phyloP scores from a whole-genome alignment of 2,113 vertebrate genomes.

The Percina caprodes region DNA sequence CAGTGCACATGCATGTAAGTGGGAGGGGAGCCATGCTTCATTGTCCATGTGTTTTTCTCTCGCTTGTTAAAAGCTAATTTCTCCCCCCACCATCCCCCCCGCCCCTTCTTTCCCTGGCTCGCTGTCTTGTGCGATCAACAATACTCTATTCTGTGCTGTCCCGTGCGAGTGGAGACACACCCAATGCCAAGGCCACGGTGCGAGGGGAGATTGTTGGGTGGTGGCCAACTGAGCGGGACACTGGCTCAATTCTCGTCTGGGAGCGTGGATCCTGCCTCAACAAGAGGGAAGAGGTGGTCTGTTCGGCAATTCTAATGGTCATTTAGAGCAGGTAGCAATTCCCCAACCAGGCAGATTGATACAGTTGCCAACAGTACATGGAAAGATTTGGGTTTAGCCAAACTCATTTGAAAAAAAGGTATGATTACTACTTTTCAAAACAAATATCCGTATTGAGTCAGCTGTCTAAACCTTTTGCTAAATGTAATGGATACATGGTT shows the following conservation, averaged over 20 bases:
- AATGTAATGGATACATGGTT: not conserved
- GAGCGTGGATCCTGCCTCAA: slow-evolving; percentile 38
- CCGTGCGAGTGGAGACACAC: slow-evolving; percentile 77
- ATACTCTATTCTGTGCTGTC: slow-evolving; percentile 83
- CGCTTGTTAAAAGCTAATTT: slow-evolving; percentile 62
- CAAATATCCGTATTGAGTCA: not conserved
- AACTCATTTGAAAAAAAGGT: not conserved
- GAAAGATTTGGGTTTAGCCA: not conserved
- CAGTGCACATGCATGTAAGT: slow-evolving; percentile 11
- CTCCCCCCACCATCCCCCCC: slow-evolving; percentile 23
- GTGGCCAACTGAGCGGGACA: slow-evolving; percentile 73
- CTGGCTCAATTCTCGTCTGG: slow-evolving; percentile 78
- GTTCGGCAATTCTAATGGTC: slow-evolving; percentile 11
- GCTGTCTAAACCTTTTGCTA: not conserved
- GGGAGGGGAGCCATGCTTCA: slow-evolving; percentile 35
- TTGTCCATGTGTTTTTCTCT: slow-evolving; percentile 48
- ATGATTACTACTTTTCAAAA: not conserved
- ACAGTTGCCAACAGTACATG: not conserved
- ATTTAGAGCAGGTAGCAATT: not conserved
- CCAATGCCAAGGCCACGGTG: slow-evolving; percentile 78
- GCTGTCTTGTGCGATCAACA: slow-evolving; percentile 78
- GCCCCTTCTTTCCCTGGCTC: slow-evolving; percentile 54
- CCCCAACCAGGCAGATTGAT: not conserved
- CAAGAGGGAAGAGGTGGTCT: slow-evolving; percentile 50
- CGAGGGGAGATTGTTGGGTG: slow-evolving; percentile 73